These are phyloP conservation scores for Tenualosa thibaudeaui DNA, from an alignment of 2,797 vertebrate species.

Conservation along the genomic window DNA sequence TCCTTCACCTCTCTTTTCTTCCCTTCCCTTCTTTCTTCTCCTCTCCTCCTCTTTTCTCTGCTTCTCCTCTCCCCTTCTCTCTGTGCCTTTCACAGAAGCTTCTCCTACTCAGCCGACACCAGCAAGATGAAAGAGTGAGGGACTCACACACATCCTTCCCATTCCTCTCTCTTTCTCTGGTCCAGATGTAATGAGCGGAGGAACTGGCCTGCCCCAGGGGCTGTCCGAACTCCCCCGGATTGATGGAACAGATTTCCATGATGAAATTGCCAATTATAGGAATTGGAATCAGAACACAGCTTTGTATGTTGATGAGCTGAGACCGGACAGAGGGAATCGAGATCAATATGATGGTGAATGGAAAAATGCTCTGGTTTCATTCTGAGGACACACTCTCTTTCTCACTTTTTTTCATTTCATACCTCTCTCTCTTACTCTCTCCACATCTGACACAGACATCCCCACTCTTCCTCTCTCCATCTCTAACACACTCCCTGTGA, in stretches of 20 bases:
- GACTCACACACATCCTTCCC: conserved; percentile 20
- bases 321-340: conserved; percentile 58
- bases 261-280: conserved; percentile 76
- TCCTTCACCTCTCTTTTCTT: conserved; percentile 14
- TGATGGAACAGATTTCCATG: conserved; percentile 60
- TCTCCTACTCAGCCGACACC: conserved; percentile 44
- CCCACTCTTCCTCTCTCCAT: background rate
- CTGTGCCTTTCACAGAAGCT: conserved; percentile 54
- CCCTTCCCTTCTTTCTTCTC: background rate
- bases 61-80: background rate
- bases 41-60: conserved; percentile 36
- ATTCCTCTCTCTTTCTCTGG: conserved; percentile 24
- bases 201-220: conserved; percentile 25
- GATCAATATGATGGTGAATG: conserved; percentile 68
- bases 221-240: conserved; percentile 27
- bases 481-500: conserved; percentile 41
- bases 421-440: background rate
- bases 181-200: background rate
- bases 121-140: background rate
- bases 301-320: conserved; percentile 71
- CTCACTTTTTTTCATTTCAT: background rate
- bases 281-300: conserved; percentile 70
- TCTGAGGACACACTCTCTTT: background rate
- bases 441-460: conserved; percentile 24
- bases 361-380: conserved; percentile 13